Conservation (phyloP, 2,113 vertebrate genomes). For the Thunnus thynnus region DNA sequence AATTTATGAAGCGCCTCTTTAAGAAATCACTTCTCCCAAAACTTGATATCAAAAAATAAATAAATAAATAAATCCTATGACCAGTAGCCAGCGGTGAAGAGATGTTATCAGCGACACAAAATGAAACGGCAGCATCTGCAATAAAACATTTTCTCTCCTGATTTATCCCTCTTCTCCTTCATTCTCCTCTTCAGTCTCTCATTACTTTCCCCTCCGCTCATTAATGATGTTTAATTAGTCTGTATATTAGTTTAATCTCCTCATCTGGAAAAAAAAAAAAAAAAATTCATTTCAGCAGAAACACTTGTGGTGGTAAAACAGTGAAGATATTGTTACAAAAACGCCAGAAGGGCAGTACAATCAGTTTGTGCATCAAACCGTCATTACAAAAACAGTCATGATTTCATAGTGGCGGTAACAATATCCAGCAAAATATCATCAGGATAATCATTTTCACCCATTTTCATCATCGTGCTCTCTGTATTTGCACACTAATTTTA, state of each 20-base stretch:
- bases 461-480: constrained; percentile 39
- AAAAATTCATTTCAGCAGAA: constrained; percentile 46
- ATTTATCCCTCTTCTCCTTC: constrained; percentile 10
- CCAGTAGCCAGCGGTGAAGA: not conserved
- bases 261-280: constrained; percentile 18
- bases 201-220: constrained; percentile 22
- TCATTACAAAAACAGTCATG: constrained; percentile 63
- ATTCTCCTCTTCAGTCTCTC: constrained; percentile 5
- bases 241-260: constrained; percentile 51
- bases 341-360: constrained; percentile 51
- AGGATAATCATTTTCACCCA: constrained; percentile 56
- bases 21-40: not conserved
- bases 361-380: constrained; percentile 64
- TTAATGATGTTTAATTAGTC: constrained; percentile 70
- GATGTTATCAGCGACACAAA: constrained; percentile 1
- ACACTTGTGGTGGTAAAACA: constrained; percentile 13
- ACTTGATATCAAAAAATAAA: not conserved
- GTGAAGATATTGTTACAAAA: constrained; percentile 16
- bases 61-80: not conserved
- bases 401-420: constrained; percentile 35
- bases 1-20: not conserved
- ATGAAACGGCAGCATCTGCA: not conserved
- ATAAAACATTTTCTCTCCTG: not conserved
- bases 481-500: constrained; percentile 28
- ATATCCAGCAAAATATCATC: constrained; percentile 41